Evolutionary conservation across 1,140 invertebrate species (phyloP), one percentile per base, ranked within the genome.

Genomic region (Hyles vespertilio): DNA sequence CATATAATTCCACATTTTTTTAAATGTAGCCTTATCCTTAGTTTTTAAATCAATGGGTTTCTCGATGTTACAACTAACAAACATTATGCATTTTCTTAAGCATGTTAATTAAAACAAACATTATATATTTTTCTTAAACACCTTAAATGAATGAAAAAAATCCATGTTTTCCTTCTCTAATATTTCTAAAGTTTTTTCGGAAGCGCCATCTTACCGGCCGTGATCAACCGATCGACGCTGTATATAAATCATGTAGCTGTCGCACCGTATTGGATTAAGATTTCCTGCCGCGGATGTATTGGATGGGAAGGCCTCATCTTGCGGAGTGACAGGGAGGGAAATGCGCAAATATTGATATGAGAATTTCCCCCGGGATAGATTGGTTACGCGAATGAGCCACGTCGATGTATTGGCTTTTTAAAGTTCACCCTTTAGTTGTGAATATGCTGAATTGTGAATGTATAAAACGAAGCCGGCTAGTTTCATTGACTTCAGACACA

Each of bases 231-330:
- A 79, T 72, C 73, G 71, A 59, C 67, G 69, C 65, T 53, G 62
- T 71, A 67, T 79, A 84, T 83, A 85, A 84, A 87, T 87, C 81
- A 84, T 84, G 77, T 62, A 56, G 77, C 75, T 87, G 84, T 84
- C 84, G 77, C 68, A 54, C 56, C 57, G 76, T 84, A 87, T 87
- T 84, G 79, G 81, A 87, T 87, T 87, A 87, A 87, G 81, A 87
- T 87, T 87, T 87, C 59, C 65, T 58, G 66, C 62, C 63, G 52
- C 40, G 71, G 69, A 72, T 72, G 73, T 74, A 75, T 77, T 79
- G 73, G 78, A 54, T 54, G 52, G 43, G 52, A 43, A 45, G 52
- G 72, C 70, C 74, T 82, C 81, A 82, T 84, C 81, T 80, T 62
- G 67, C 67, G 50, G 72, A 86, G 79, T 84, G 83, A 84, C 75